Evolutionary conservation across 37 sponge, comb jelly and placozoan genomes (phyloP).

Genomic region (Tethya wilhelma): DNA sequence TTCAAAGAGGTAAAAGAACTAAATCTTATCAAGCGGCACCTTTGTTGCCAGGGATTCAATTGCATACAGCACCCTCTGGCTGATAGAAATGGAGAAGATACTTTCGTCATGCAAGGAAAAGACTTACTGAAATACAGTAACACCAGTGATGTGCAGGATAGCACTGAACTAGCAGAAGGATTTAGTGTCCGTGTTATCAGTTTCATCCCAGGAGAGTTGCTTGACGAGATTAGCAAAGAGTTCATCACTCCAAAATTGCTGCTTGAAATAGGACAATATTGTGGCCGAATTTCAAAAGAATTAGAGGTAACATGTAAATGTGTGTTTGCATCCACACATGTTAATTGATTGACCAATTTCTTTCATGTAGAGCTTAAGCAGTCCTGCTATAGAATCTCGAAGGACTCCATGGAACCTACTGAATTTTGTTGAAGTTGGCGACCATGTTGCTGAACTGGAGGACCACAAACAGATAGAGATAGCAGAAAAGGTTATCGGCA

Average conservation of each 20-base stretch:
- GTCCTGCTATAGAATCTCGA: constrained; percentile 7
- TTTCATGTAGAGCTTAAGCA: constrained; percentile 2
- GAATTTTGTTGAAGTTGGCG: constrained; percentile 14
- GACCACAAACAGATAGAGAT: background rate
- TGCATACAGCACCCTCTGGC: background rate
- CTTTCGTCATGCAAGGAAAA: background rate
- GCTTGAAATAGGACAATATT: background rate
- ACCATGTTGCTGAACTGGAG: background rate
- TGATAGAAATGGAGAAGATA: constrained; percentile 3
- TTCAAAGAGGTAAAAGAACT: constrained; percentile 22
- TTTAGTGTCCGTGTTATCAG: background rate
- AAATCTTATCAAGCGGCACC: constrained; percentile 25
- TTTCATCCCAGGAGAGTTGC: constrained; percentile 1
- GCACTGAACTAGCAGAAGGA: no score
- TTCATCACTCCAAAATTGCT: constrained; percentile 4
- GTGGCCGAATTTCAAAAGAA: background rate
- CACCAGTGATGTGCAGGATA: background rate
- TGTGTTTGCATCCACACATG: background rate
- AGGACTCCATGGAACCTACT: constrained; percentile 14
- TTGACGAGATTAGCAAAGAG: constrained; percentile 15
- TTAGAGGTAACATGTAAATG: background rate
- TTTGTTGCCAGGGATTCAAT: constrained; percentile 9
- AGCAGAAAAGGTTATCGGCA: constrained; percentile 17
- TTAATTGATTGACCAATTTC: background rate
- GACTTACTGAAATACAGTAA: background rate